Conservation (phyloP, 1,140 invertebrate genomes). For the Pachypeltis micranthus region DNA sequence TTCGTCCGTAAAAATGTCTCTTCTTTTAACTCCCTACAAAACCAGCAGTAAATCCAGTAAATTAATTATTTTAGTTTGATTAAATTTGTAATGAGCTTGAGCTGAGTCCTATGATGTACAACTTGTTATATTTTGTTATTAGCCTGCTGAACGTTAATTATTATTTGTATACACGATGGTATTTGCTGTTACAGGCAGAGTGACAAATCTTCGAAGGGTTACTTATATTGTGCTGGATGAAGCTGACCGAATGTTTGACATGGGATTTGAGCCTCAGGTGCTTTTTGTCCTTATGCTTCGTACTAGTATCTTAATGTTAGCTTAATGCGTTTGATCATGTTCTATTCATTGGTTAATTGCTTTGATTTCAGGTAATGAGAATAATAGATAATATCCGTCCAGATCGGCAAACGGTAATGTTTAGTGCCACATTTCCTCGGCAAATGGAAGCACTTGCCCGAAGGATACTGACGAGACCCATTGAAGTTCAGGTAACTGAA, state of each 20-base stretch:
- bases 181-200: slow-evolving; percentile 56
- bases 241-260: slow-evolving; percentile 99
- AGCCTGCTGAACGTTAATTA: too few species aligned
- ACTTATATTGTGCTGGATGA: slow-evolving; percentile 98
- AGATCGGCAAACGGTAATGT: slow-evolving; percentile 95
- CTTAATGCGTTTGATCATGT: too few species aligned
- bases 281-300: slow-evolving; percentile 8
- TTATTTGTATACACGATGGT: too few species aligned
- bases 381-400: slow-evolving; percentile 96
- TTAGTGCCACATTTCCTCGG: slow-evolving; percentile 95
- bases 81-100: too few species aligned
- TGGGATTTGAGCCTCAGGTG: slow-evolving; percentile 98
- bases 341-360: too few species aligned
- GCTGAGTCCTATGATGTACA: too few species aligned
- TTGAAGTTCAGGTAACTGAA: slow-evolving; percentile 79
- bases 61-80: too few species aligned
- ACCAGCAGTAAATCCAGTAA: too few species aligned
- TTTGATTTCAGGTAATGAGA: slow-evolving; percentile 64
- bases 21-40: too few species aligned
- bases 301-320: too few species aligned
- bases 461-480: slow-evolving; percentile 83
- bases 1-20: too few species aligned
- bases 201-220: slow-evolving; percentile 89
- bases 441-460: slow-evolving; percentile 98
- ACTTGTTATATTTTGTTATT: too few species aligned